Evolutionary conservation across 1,140 invertebrate species (phyloP).

Genomic region (Sitobion miscanthi): DNA sequence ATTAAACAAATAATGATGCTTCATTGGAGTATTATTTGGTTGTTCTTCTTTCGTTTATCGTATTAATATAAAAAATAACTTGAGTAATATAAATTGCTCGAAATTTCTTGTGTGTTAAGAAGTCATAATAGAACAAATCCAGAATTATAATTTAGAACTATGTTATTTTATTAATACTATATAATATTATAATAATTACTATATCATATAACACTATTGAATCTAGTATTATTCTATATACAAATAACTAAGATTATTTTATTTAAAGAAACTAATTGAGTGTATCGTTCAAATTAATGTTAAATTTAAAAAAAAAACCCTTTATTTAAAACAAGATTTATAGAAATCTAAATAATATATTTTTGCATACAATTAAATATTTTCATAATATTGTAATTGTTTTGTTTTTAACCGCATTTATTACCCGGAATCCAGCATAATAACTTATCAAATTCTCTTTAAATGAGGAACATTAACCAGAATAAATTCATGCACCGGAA

Average conservation of each 20-base stretch:
- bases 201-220: not conserved
- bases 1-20: no score
- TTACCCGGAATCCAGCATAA: not conserved
- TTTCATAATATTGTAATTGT: not conserved
- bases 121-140: not conserved
- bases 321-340: not conserved
- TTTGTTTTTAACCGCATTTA: not conserved
- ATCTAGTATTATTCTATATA: not conserved
- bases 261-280: not conserved
- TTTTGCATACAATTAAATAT: not conserved
- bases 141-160: not conserved
- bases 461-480: no score
- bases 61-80: no score
- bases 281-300: not conserved
- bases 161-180: not conserved
- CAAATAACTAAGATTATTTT: not conserved
- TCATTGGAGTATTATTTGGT: no score
- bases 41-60: no score
- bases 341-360: not conserved
- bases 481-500: no score
- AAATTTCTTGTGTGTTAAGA: not conserved
- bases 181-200: not conserved
- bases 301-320: not conserved
- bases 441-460: no score
- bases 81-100: not conserved